Evolutionary conservation across 2,113 vertebrate species (phyloP).

Genomic region (Ciconia boyciana): DNA sequence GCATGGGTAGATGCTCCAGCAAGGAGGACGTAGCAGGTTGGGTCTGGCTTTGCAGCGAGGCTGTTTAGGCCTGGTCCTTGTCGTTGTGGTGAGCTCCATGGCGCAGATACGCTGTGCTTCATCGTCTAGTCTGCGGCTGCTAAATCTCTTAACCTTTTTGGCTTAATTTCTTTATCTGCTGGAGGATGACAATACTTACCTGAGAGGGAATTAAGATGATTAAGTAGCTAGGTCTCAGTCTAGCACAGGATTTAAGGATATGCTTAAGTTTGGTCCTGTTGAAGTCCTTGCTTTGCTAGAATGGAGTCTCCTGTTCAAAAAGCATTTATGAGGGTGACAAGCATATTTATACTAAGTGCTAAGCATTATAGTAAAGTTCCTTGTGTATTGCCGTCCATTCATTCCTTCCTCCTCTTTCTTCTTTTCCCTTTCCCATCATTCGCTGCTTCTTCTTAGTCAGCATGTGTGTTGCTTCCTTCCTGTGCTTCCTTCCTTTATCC

Average conservation of each 20-base stretch:
- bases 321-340: not conserved
- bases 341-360: not conserved
- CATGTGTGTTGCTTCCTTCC: not conserved
- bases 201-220: not conserved
- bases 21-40: not conserved
- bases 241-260: slow-evolving; percentile 15
- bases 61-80: not conserved
- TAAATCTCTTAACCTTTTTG: not conserved
- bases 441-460: not conserved
- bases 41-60: not conserved
- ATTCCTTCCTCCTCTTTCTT: not conserved
- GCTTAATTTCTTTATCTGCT: not conserved
- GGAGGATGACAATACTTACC: not conserved
- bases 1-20: not conserved
- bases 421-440: not conserved
- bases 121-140: not conserved
- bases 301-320: not conserved
- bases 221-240: not conserved
- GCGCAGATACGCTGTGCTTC: not conserved
- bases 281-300: not conserved
- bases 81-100: accelerated
- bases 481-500: slow-evolving; percentile 2
- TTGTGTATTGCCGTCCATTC: not conserved
- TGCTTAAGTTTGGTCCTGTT: not conserved
- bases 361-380: not conserved